Percentiles rank a stretch among this genome's conserved stretches.
These are phyloP conservation scores for Rotaria macrura DNA, from an alignment of 2,888 invertebrate genomes.

Conservation along the genomic window DNA sequence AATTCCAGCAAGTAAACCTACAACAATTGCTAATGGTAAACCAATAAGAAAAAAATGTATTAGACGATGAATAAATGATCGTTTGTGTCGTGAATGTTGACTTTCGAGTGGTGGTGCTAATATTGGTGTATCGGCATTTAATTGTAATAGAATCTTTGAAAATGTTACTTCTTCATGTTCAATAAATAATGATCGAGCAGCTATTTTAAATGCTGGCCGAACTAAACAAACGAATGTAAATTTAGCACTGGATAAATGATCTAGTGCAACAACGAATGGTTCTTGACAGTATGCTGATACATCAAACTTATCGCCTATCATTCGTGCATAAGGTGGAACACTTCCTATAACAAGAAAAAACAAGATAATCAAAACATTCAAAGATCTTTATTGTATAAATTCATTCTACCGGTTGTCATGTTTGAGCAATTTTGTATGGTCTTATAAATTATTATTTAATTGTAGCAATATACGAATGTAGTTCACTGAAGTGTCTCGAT, in stretches of 20 bases:
- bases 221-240: background rate
- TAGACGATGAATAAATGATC: background rate
- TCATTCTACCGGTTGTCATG: background rate
- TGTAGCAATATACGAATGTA: background rate
- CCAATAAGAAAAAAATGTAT: slow-evolving; percentile 1
- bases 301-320: background rate
- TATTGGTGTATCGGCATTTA: background rate
- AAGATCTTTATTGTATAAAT: background rate
- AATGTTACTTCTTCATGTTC: background rate
- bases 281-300: background rate
- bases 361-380: background rate
- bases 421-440: background rate
- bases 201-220: background rate
- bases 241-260: background rate
- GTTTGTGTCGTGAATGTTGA: background rate
- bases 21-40: background rate
- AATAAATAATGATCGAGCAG: background rate
- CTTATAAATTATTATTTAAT: background rate
- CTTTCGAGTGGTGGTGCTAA: background rate
- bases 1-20: background rate
- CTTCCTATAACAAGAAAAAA: background rate
- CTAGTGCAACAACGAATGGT: background rate
- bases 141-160: background rate
- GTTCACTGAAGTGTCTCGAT: no score
- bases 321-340: background rate